A percentile compares a stretch with the other conserved stretches of the same genome.
Conservation (phyloP, 2,888 invertebrate genomes). For the Epistrophe grossulariae region DNA sequence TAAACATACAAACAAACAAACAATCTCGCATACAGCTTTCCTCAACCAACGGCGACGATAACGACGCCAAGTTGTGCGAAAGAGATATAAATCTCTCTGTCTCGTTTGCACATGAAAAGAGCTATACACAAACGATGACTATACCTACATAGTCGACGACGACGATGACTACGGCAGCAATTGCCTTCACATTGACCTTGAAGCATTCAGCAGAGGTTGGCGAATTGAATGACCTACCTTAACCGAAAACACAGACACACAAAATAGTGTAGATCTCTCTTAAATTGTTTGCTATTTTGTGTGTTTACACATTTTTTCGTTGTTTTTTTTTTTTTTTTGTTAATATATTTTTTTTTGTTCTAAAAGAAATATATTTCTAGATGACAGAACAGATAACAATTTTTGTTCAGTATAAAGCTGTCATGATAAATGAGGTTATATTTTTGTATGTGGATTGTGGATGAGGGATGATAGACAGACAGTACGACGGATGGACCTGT, state of each 20-base stretch:
- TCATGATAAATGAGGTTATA: conserved; percentile 42
- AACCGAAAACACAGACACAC: conserved; percentile 68
- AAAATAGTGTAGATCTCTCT: conserved; percentile 43
- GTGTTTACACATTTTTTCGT: conserved; percentile 24
- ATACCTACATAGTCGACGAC: neutral
- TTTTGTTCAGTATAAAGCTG: conserved; percentile 14
- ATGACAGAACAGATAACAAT: conserved; percentile 36
- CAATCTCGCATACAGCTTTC: conserved; percentile 1
- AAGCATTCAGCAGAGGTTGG: conserved; percentile 69
- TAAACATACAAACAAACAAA: conserved; percentile 32
- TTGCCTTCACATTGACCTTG: conserved; percentile 76
- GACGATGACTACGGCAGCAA: conserved; percentile 33
- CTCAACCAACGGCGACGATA: neutral
- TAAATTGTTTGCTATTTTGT: conserved; percentile 43
- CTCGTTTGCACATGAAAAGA: conserved; percentile 51
- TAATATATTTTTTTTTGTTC: conserved; percentile 16
- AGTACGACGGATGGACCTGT: conserved; percentile 32
- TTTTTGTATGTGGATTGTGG: neutral
- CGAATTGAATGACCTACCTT: conserved; percentile 73
- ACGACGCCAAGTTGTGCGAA: conserved; percentile 46
- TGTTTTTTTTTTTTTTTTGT: neutral
- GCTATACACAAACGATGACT: conserved; percentile 14
- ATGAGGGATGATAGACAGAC: conserved; percentile 43
- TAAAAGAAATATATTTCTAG: conserved; percentile 19
- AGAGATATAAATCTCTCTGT: neutral